Evolutionary conservation across 53 echinoderm and acorn worm species (phyloP), one percentile per base, ranked within the genome.

Genomic region (Echinarachnius parma): DNA sequence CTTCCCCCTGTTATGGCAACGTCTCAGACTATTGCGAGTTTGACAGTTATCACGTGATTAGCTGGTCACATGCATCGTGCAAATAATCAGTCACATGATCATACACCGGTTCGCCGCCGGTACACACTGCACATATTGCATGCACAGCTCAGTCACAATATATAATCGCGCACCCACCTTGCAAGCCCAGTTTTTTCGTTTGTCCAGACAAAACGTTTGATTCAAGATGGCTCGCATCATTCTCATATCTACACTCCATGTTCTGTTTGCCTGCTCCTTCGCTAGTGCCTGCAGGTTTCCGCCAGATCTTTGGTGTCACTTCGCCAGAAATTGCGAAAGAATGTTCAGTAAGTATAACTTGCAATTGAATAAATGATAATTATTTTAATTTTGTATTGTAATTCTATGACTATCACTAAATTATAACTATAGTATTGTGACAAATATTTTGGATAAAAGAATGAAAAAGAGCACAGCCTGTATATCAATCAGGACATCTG

Each of bases 291-390:
- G 60, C 33, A 34, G 60, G 33, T 60, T 60, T 32, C 33, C 18
- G 9, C 60, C 60, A 4, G 34, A 60, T 33, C 60, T 60, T 4
- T 60, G 60, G 60, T 60, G 60, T n/a, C 19, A 60, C 33, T 28
- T 60, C 60, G 28, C 34, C 60, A 60, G 60, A 60, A 60, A 60
- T 60, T 60, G 32, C 60, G 3, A 9, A 18, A 60, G 5, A 34
- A 33, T 60, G 60, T 32, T 32, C 33, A 34, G 60, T 60, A 60
- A 60, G 60, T 29, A 9, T 53, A 48, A 4, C 21, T 21, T 16
- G 4, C 1, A 48, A 10, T 4, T 48, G 21, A 8, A 18, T 21
- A 18, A 48, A n/a, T n/a, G n/a, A n/a, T n/a, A n/a, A n/a, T n/a
- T n/a, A n/a, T n/a, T n/a, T n/a, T n/a, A n/a, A n/a, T n/a, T n/a